Evolutionary conservation across 2,797 vertebrate genomes (phyloP).

Genomic region (Phyllotis vaccarum): DNA sequence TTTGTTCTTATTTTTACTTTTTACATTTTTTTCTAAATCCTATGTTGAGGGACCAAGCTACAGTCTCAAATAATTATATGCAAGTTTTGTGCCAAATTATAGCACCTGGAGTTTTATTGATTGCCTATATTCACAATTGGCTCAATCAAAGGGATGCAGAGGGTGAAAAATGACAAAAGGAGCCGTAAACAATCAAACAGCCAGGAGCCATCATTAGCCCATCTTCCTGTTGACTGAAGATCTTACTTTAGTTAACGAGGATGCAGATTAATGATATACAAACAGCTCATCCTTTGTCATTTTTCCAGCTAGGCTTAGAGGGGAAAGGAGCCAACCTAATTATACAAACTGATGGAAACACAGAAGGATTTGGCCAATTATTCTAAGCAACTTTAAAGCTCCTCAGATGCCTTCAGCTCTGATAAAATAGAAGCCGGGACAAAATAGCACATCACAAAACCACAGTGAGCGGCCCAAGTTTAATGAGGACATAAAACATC

Average conservation of each 20-base stretch:
- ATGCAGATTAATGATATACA: constrained; percentile 77
- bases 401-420: constrained; percentile 14
- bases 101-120: constrained; percentile 82
- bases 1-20: not conserved
- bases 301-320: constrained; percentile 70
- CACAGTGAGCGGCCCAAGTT: not conserved
- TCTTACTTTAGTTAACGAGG: constrained; percentile 75
- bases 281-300: constrained; percentile 76
- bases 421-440: constrained; percentile 39
- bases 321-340: constrained; percentile 68
- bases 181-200: constrained; percentile 74
- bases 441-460: constrained; percentile 36
- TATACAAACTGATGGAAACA: constrained; percentile 68
- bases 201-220: constrained; percentile 78
- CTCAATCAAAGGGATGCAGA: constrained; percentile 75
- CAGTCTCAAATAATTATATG: constrained; percentile 58
- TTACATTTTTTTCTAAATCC: not conserved
- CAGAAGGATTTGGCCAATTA: constrained; percentile 68
- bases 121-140: constrained; percentile 76
- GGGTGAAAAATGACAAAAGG: constrained; percentile 79
- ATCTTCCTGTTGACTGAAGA: constrained; percentile 76
- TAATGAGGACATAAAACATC: constrained; percentile 66
- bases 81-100: constrained; percentile 56
- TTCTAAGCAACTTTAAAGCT: constrained; percentile 61
- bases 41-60: constrained; percentile 35